phyloP scores from a whole-genome alignment of 2,888 invertebrate species.

The Lottia scabra region DNA sequence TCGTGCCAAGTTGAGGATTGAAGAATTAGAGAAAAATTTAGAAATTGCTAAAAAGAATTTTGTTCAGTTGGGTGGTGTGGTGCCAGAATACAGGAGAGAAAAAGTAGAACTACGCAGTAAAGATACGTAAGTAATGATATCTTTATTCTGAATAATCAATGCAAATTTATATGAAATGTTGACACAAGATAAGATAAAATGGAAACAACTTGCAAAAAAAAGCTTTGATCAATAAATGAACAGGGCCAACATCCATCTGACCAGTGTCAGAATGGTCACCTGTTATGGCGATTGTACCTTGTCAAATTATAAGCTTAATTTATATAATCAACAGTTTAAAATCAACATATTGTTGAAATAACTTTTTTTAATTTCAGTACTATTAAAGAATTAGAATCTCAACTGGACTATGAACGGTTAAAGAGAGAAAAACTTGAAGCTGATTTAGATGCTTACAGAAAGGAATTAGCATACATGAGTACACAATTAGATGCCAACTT shows the following conservation, averaged over 20 bases:
- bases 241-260: too few relatives aligned
- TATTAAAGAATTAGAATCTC: slow-evolving; percentile 66
- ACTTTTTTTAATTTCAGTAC: slow-evolving; percentile 51
- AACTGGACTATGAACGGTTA: slow-evolving; percentile 67
- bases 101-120: slow-evolving; percentile 59
- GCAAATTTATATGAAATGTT: too few relatives aligned
- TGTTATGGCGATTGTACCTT: too few relatives aligned
- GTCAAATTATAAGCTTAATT: too few relatives aligned
- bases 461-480: slow-evolving; percentile 63
- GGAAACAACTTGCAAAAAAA: too few relatives aligned
- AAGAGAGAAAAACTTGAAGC: slow-evolving; percentile 67
- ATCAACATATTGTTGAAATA: too few relatives aligned
- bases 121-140: slow-evolving; percentile 49
- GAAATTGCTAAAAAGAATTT: slow-evolving; percentile 68
- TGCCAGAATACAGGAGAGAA: slow-evolving; percentile 61
- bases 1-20: slow-evolving; percentile 64
- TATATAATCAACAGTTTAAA: too few relatives aligned
- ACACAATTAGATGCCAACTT: slow-evolving; percentile 46
- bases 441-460: slow-evolving; percentile 65
- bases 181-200: too few relatives aligned
- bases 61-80: slow-evolving; percentile 67
- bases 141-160: too few relatives aligned
- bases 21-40: slow-evolving; percentile 63
- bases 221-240: too few relatives aligned
- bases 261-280: too few relatives aligned